Evolutionary conservation across 2,113 vertebrate genomes (phyloP).

Genomic region (Heliornis fulica): DNA sequence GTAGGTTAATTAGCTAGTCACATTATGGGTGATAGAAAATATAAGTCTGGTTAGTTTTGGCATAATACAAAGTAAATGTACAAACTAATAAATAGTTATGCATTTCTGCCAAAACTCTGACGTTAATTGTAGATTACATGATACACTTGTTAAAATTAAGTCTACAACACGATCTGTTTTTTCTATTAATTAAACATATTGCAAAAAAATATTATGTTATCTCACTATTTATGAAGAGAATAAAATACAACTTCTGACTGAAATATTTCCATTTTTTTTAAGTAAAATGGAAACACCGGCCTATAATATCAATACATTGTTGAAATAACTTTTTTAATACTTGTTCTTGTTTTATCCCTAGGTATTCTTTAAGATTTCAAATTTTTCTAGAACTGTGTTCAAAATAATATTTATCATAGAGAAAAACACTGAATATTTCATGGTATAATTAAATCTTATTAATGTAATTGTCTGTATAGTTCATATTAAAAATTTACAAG

Average conservation of each 20-base stretch:
- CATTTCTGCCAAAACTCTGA: background rate
- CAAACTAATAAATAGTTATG: background rate
- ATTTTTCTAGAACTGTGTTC: background rate
- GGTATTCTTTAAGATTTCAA: background rate
- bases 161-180: background rate
- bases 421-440: constrained; percentile 52
- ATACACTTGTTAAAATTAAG: background rate
- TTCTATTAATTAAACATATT: background rate
- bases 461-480: constrained; percentile 34
- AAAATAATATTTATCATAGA: constrained; percentile 5
- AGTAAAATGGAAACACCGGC: background rate
- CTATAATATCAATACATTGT: background rate
- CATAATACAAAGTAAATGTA: background rate
- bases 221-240: background rate
- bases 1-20: background rate
- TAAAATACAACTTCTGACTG: background rate
- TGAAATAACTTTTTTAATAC: background rate
- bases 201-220: background rate
- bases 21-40: background rate
- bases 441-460: constrained; percentile 45
- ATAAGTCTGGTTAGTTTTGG: background rate
- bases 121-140: background rate
- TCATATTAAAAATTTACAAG: constrained; percentile 38
- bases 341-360: background rate
- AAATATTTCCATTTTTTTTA: background rate